Evolutionary conservation across 2,888 invertebrate species (phyloP), one percentile per base, ranked within the genome.

Genomic region (Lissocephala sabroskyi): DNA sequence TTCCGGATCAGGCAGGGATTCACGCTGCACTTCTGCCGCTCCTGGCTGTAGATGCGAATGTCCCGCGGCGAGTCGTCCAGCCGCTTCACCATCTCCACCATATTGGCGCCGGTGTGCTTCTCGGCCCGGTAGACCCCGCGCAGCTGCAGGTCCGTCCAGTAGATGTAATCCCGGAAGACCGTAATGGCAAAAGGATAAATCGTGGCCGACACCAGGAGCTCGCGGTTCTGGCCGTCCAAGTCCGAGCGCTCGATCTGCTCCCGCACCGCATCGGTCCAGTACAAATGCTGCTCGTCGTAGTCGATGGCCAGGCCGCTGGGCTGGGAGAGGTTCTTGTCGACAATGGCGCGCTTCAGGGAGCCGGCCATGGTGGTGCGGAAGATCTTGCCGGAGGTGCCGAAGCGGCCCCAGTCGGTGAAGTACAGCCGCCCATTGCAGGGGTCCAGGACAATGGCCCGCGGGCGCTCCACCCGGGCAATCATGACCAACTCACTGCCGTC

Each of bases 311-410:
- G 85, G 1, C 98, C 98, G 62, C 96, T 96, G 0, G 98, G 98
- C 83, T 98, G 97, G 0, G 96, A 95, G 10, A 98, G 85, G 65
- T 97, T 95, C 68, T 92, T 92, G 62, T 94, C 93, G 2, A 98
- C 91, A 16, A 99, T 92, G 0, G 95, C 93, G 47, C 89, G 90
- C 74, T 95, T 94, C 52, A 95, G 84, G 0, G 96, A 96, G 2
- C 99, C 98, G 0, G 97, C 97, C 96, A 98, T 96, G 0, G 98
- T 97, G 0, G 97, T 93, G 56, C 95, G 88, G 83, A 95, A 96
- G 47, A 99, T 98, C 83, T 96, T 96, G 0, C 96, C 96, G 0
- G 94, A 92, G 0, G 94, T 94, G 3, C 96, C 96, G 79, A 95
- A 96, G 53, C 95, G 88, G 10, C 96, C 96, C 96, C 96, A 97